These are phyloP conservation scores for Entomobrya proxima DNA, from an alignment of 2,888 invertebrate genomes.

Conservation along the genomic window DNA sequence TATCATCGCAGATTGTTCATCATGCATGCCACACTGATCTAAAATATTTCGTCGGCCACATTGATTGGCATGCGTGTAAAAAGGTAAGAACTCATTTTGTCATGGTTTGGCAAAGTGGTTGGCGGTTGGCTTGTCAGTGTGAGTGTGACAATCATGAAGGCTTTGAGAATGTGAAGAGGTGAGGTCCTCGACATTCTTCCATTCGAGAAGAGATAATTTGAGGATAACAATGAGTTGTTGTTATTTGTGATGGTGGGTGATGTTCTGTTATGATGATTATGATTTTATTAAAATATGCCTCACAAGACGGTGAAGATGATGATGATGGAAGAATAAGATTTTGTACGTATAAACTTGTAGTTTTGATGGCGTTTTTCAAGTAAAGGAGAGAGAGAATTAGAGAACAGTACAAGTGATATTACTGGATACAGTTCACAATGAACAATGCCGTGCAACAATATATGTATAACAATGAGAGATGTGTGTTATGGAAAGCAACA, in stretches of 20 bases:
- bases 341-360: not conserved
- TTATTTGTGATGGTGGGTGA: conserved; percentile 9
- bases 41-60: not conserved
- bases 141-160: not conserved
- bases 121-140: not conserved
- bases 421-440: conserved; percentile 5
- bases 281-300: conserved; percentile 23
- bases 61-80: not conserved
- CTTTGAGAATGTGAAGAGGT: not conserved
- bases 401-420: not conserved
- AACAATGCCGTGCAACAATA: not conserved
- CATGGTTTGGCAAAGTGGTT: not conserved
- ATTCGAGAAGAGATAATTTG: not conserved
- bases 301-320: conserved; percentile 18
- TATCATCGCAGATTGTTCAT: not conserved
- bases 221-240: not conserved
- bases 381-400: conserved; percentile 2
- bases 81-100: not conserved
- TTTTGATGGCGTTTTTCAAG: conserved; percentile 12
- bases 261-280: not conserved
- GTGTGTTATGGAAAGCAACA: conserved; percentile 16
- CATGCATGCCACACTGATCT: too few species aligned
- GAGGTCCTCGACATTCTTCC: not conserved
- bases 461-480: conserved; percentile 9
- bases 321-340: not conserved